Conservation (phyloP, 1,140 invertebrate genomes). For the Hetaerina americana region DNA sequence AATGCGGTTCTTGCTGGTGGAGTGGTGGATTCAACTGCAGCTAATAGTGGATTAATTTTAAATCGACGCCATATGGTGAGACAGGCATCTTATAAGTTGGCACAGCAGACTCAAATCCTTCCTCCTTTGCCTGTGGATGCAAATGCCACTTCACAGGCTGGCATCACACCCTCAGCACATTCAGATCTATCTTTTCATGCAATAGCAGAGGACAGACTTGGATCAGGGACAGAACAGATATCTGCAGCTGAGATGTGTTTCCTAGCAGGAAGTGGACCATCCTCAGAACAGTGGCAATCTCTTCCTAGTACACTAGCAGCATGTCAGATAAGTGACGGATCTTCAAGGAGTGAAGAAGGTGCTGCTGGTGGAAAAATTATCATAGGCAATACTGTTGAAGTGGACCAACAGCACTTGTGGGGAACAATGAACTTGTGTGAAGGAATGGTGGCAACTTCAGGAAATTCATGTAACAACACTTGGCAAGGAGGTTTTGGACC, state of each 20-base stretch:
- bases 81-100: slow-evolving; percentile 64
- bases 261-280: not conserved
- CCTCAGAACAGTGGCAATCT: slow-evolving; percentile 37
- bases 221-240: not conserved
- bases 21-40: slow-evolving; percentile 29
- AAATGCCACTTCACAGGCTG: not conserved
- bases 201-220: slow-evolving; percentile 28
- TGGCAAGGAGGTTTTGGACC: not conserved
- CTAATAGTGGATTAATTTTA: slow-evolving; percentile 18
- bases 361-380: not conserved
- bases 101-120: slow-evolving; percentile 51
- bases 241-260: not conserved
- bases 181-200: slow-evolving; percentile 35
- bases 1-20: not conserved
- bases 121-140: slow-evolving; percentile 31
- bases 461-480: not conserved
- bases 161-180: not conserved
- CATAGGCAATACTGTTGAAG: not conserved
- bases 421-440: not conserved
- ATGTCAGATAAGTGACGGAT: slow-evolving; percentile 34
- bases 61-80: slow-evolving; percentile 54
- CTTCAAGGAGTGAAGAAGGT: not conserved
- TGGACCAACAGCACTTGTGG: not conserved
- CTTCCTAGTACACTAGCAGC: slow-evolving; percentile 39
- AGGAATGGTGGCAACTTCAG: not conserved